Evolutionary conservation across 2,797 vertebrate genomes (phyloP), one percentile per base, ranked within the genome.

Genomic region (Characodon lateralis): DNA sequence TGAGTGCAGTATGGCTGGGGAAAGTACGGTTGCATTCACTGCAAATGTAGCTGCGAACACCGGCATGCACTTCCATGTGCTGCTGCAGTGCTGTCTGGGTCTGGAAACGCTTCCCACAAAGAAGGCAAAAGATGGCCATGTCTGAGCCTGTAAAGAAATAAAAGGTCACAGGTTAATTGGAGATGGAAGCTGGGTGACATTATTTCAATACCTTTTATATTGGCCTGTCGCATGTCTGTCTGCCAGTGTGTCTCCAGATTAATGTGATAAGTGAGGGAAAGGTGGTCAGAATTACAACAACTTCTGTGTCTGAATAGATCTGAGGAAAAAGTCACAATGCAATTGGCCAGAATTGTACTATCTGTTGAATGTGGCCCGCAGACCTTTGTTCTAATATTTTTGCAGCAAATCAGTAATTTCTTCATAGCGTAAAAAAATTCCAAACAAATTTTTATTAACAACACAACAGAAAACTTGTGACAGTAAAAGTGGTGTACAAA

Each of bases 31-130:
- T 97, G 94, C 98, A 99, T 88, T 98, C 97, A 0, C 97, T 98
- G 95, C 98, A 99, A 87, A 97, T 97, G 94, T 99, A 98, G 94
- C 97, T 98, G 83, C 97, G 96, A 56, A 98, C 97, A 5, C 97
- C 97, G 0, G 98, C 98, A 14, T 99, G 98, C 85, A 98, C 97
- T 81, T 98, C 97, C 97, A 98, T 99, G 96, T 99, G 98, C 94
- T 98, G 97, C 95, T 98, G 97, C 89, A 99, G 89, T 0, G 97
- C 97, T 0, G 96, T 95, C 95, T 98, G 98, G 0, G 97, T 97
- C 95, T 97, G 97, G 94, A 99, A 98, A 20, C 98, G 96, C 89
- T 98, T 99, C 74, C 98, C 97, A 0, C 97, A 99, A 43, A 97
- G 96, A 91, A 98, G 95, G 93, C 97, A 97, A 91, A 99, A 99